Evolutionary conservation across 2,888 invertebrate genomes (phyloP).

Genomic region (Patella depressa): DNA sequence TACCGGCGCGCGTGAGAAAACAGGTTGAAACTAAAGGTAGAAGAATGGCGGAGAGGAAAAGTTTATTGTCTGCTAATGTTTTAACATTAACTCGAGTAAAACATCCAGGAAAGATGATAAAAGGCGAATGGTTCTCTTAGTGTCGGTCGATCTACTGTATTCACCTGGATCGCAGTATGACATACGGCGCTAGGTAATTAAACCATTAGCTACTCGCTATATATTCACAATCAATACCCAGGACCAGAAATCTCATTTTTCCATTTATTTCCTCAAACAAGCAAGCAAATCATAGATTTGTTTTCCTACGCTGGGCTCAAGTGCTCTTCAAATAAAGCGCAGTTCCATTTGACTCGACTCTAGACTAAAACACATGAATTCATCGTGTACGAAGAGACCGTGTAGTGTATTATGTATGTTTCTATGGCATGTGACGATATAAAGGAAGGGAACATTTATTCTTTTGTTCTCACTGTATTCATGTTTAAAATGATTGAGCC

Average conservation of each 20-base stretch:
- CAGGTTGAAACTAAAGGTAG: not conserved
- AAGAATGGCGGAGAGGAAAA: not conserved
- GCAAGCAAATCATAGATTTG: constrained; percentile 11
- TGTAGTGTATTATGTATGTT: not conserved
- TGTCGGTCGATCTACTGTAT: not conserved
- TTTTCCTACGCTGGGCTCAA: constrained; percentile 6
- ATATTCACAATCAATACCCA: not conserved
- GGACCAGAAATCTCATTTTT: constrained; percentile 9
- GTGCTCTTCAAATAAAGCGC: constrained; percentile 13
- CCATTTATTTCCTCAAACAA: constrained; percentile 11
- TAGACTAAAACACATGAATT: not conserved
- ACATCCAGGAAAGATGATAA: not conserved
- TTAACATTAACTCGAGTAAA: not conserved
- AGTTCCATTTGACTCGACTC: constrained; percentile 8
- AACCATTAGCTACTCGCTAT: constrained; percentile 5
- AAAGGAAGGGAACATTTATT: not conserved
- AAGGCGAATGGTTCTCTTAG: not conserved
- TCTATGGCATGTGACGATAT: not conserved
- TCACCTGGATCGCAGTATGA: not conserved
- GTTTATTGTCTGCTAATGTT: too few relatives aligned
- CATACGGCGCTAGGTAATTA: constrained; percentile 11
- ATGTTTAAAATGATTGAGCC: constrained; percentile 6
- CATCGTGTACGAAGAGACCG: not conserved
- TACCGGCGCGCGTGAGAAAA: not conserved
- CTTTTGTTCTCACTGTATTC: constrained; percentile 4